Evolutionary conservation across 2,888 invertebrate genomes (phyloP).

Genomic region (Apamea anceps): DNA sequence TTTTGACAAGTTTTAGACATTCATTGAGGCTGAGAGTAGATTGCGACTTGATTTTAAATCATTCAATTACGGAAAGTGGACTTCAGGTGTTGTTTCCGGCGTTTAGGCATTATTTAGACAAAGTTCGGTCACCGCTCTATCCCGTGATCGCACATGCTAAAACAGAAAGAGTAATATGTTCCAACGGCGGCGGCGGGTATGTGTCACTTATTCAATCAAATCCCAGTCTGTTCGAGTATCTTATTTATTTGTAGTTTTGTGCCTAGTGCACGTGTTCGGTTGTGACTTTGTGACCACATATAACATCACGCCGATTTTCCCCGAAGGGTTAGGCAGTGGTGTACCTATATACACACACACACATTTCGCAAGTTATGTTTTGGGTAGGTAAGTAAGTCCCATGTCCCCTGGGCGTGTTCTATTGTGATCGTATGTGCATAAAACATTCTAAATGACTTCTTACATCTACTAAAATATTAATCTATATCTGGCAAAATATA

Average conservation of each 20-base stretch:
- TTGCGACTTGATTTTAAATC: too few relatives aligned
- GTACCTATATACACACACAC: not conserved
- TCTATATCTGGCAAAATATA: not conserved
- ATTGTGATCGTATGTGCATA: not conserved
- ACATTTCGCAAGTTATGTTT: not conserved
- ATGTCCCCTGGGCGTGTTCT: not conserved
- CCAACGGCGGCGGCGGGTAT: not conserved
- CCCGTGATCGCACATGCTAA: not conserved
- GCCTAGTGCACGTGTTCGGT: not conserved
- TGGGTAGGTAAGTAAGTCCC: not conserved
- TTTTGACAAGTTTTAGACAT: too few relatives aligned
- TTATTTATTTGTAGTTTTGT: not conserved
- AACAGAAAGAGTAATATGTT: not conserved
- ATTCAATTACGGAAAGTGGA: too few relatives aligned
- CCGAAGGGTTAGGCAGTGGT: not conserved
- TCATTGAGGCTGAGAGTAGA: too few relatives aligned
- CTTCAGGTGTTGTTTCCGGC: not conserved
- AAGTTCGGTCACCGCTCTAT: not conserved
- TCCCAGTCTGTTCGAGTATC: not conserved
- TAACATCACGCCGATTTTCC: not conserved
- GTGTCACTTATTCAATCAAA: conserved; percentile 29
- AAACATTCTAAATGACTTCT: too few relatives aligned
- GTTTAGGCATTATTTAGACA: not conserved
- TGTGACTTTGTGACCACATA: not conserved
- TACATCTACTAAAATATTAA: not conserved